These are phyloP conservation scores for Listronotus oregonensis DNA, from an alignment of 1,140 invertebrate species.

Conservation along the genomic window DNA sequence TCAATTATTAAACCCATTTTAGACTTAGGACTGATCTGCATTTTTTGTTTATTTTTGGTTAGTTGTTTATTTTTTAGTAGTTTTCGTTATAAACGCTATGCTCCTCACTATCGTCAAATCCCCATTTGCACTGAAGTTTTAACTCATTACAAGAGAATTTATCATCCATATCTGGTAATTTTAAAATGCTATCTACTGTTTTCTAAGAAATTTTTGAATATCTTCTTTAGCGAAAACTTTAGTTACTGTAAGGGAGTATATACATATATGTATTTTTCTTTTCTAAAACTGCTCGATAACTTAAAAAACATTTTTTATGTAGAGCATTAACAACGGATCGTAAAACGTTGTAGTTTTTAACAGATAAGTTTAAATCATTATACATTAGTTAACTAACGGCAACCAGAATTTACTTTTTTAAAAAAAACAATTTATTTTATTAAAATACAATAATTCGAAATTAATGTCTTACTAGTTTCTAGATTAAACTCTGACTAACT, in stretches of 20 bases:
- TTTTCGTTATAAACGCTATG: no score
- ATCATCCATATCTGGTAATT: not conserved
- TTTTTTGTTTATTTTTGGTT: constrained; percentile 2
- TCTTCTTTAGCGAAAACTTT: constrained; percentile 1
- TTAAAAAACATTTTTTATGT: constrained; percentile 4
- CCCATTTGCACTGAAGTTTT: constrained; percentile 7
- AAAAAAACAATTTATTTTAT: no score
- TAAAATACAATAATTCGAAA: no score
- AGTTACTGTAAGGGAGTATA: constrained; percentile 12
- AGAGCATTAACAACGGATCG: not conserved
- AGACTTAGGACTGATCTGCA: constrained; percentile 1
- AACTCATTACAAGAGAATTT: not conserved
- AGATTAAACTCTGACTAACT: no score
- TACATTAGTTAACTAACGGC: no score
- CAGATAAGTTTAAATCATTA: constrained; percentile 6
- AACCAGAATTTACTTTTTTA: no score
- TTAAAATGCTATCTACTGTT: constrained; percentile 9
- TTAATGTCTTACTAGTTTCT: no score
- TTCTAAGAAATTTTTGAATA: constrained; percentile 2
- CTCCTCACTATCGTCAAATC: not conserved
- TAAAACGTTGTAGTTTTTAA: constrained; percentile 9
- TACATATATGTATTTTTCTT: constrained; percentile 1
- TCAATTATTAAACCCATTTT: constrained; percentile 37
- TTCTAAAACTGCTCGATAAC: not conserved
- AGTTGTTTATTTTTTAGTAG: constrained; percentile 12